phyloP scores from a whole-genome alignment of 35 echinoderm and acorn worm species.

The Heliocidaris erythrogramma region DNA sequence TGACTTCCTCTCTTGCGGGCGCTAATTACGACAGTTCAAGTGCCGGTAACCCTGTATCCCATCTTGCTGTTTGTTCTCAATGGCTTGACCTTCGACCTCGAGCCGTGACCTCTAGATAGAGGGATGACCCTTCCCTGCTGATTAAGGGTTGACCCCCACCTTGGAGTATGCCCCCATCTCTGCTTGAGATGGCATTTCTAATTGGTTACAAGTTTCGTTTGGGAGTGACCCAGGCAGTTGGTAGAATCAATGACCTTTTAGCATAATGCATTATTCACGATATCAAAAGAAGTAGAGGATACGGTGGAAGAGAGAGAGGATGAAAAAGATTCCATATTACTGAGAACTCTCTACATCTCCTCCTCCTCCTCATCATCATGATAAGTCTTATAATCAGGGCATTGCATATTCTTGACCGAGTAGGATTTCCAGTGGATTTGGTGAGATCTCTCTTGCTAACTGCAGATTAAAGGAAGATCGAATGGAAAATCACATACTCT shows the following conservation, averaged over 20 bases:
- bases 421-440: neutral
- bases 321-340: neutral
- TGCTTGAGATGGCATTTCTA: neutral
- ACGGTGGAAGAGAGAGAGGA: neutral
- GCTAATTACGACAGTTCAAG: neutral
- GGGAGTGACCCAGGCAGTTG: neutral
- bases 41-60: neutral
- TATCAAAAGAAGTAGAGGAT: neutral
- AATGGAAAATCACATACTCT: neutral
- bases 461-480: neutral
- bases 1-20: neutral
- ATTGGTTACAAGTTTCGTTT: constrained; percentile 5
- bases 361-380: neutral
- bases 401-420: constrained; percentile 16
- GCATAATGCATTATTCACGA: neutral
- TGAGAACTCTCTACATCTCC: neutral
- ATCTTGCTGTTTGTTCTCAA: constrained; percentile 20
- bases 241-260: neutral
- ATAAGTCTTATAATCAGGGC: constrained; percentile 1
- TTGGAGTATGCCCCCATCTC: neutral
- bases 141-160: neutral
- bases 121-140: constrained; percentile 34
- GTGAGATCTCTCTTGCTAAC: neutral
- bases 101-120: constrained; percentile 23
- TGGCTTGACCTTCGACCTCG: neutral